Conservation (phyloP, 2,888 invertebrate species). For the Cotesia congregata region DNA sequence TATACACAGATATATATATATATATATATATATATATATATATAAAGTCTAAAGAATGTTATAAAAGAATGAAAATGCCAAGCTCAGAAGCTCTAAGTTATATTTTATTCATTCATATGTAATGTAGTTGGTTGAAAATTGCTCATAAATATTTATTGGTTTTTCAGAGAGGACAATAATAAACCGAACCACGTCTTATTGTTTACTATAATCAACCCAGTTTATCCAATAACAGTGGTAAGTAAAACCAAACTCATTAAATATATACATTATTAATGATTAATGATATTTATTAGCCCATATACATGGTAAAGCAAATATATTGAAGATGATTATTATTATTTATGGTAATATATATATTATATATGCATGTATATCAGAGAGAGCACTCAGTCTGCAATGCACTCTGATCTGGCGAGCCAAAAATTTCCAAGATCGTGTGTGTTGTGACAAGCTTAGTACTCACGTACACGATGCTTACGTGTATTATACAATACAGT, state of each 20-base stretch:
- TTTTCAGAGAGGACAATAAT: constrained; percentile 81
- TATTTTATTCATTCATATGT: neutral
- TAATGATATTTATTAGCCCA: neutral
- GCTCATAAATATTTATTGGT: constrained; percentile 36
- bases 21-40: neutral
- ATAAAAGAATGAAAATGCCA: constrained; percentile 1
- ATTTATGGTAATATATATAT: constrained; percentile 12
- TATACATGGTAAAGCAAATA: neutral
- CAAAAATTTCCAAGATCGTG: constrained; percentile 18
- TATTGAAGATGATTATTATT: neutral
- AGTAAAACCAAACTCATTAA: constrained; percentile 72
- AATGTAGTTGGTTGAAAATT: neutral
- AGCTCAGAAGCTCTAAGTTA: neutral
- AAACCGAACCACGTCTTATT: constrained; percentile 96
- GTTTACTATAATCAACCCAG: constrained; percentile 97
- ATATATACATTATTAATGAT: neutral
- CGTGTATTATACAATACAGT: constrained; percentile 15
- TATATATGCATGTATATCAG: neutral
- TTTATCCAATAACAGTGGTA: constrained; percentile 99
- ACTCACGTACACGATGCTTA: neutral
- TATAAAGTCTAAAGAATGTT: neutral
- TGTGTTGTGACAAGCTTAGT: constrained; percentile 32
- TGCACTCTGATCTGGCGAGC: constrained; percentile 1
- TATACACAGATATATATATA: neutral
- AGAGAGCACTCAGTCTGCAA: neutral